Conservation (phyloP, 2,113 vertebrate genomes). For the Tragelaphus imberbis region DNA sequence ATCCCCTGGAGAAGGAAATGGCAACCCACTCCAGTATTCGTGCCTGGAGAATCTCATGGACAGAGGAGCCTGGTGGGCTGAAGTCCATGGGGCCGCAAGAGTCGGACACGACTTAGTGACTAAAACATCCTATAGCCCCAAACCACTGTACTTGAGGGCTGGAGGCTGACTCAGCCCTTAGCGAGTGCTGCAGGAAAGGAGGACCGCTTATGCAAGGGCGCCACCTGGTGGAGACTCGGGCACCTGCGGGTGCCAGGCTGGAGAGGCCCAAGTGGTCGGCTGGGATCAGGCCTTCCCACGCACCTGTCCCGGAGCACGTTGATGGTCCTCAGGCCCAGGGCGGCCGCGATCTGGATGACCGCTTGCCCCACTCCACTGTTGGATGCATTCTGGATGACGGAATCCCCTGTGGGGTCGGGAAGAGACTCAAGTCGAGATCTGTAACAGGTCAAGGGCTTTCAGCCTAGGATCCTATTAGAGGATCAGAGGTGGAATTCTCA, state of each 20-base stretch:
- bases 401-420: slow-evolving; percentile 85
- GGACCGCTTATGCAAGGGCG: neutral
- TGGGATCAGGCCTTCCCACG: neutral
- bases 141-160: neutral
- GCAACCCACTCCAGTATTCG: neutral
- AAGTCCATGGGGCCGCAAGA: neutral
- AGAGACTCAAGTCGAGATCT: slow-evolving; percentile 32
- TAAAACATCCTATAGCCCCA: neutral
- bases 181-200: accelerated
- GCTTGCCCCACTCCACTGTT: slow-evolving; percentile 98
- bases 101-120: neutral
- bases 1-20: neutral
- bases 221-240: slow-evolving; percentile 34
- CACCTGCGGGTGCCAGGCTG: accelerated
- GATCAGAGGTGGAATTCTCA: neutral
- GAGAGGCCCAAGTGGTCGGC: neutral
- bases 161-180: neutral
- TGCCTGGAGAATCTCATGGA: neutral
- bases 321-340: slow-evolving; percentile 89
- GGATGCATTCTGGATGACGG: slow-evolving; percentile 94
- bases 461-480: neutral
- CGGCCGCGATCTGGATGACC: slow-evolving; percentile 94
- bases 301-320: slow-evolving; percentile 94
- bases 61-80: neutral
- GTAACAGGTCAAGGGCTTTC: neutral